Evolutionary conservation across 2,888 invertebrate species (phyloP).

Genomic region (Hirtodrosophila alboralis): DNA sequence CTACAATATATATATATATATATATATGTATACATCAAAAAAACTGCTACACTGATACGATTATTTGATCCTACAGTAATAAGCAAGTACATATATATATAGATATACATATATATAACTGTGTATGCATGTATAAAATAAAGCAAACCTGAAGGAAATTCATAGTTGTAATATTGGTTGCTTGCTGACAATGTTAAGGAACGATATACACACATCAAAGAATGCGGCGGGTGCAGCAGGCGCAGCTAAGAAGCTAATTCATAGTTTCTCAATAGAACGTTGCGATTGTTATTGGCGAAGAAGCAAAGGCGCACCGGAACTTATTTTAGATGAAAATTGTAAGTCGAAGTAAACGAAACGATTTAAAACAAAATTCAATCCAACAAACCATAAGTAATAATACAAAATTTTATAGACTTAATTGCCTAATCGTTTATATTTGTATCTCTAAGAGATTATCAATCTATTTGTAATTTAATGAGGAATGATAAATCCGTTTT

Average conservation of each 20-base stretch:
- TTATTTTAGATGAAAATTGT: slow-evolving; percentile 5
- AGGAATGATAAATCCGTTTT: slow-evolving; percentile 55
- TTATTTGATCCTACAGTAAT: slow-evolving; percentile 23
- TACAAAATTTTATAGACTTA: slow-evolving; percentile 40
- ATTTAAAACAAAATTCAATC: slow-evolving; percentile 20
- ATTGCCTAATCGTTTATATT: slow-evolving; percentile 48
- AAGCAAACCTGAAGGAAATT: slow-evolving; percentile 50
- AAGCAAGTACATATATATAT: slow-evolving; percentile 24
- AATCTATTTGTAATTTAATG: slow-evolving; percentile 61
- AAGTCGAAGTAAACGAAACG: slow-evolving; percentile 4
- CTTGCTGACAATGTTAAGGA: slow-evolving; percentile 10
- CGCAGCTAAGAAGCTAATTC: slow-evolving; percentile 4
- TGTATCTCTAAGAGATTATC: slow-evolving; percentile 68
- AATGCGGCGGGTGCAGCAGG: neutral
- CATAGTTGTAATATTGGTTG: slow-evolving; percentile 36
- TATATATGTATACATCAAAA: no score
- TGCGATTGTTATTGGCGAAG: neutral
- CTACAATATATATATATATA: slow-evolving; percentile 24
- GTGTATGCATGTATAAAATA: slow-evolving; percentile 59
- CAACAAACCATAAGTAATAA: slow-evolving; percentile 29
- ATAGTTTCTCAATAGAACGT: slow-evolving; percentile 10
- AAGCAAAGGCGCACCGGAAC: neutral
- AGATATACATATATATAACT: slow-evolving; percentile 23
- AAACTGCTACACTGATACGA: slow-evolving; percentile 17
- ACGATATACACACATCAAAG: neutral